A percentile compares a stretch with the other conserved stretches of the same genome.
Evolutionary conservation across 1,140 invertebrate species (phyloP).

Genomic region (Drosophila parvula): DNA sequence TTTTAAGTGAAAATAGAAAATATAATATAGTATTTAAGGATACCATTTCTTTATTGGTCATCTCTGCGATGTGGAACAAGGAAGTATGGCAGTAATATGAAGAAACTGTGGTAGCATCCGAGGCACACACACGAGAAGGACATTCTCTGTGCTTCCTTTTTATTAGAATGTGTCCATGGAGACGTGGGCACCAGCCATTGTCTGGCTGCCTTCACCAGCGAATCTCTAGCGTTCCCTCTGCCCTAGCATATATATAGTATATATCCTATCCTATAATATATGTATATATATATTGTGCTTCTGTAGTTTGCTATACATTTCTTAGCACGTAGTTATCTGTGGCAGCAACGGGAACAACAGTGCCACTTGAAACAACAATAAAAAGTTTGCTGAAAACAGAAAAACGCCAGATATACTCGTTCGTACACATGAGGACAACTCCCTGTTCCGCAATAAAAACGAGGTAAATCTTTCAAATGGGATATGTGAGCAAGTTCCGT

Average conservation of each 20-base stretch:
- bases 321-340: slow-evolving; percentile 79
- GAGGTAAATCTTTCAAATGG: not conserved
- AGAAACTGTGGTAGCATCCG: slow-evolving; percentile 37
- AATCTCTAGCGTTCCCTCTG: slow-evolving; percentile 37
- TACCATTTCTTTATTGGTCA: slow-evolving; percentile 23
- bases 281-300: slow-evolving; percentile 38
- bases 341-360: slow-evolving; percentile 49
- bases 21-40: not conserved
- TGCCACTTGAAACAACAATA: slow-evolving; percentile 73
- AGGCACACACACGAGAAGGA: slow-evolving; percentile 53
- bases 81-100: slow-evolving; percentile 30
- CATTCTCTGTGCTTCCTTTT: slow-evolving; percentile 70
- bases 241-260: slow-evolving; percentile 9
- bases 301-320: slow-evolving; percentile 71
- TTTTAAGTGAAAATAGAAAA: not conserved
- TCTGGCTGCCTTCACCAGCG: slow-evolving; percentile 50
- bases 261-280: slow-evolving; percentile 3
- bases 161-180: slow-evolving; percentile 80
- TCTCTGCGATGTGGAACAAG: slow-evolving; percentile 40
- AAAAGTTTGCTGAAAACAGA: slow-evolving; percentile 65
- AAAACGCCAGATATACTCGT: slow-evolving; percentile 28
- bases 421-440: slow-evolving; percentile 26
- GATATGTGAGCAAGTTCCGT: slow-evolving; percentile 4
- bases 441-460: slow-evolving; percentile 33
- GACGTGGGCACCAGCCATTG: slow-evolving; percentile 75